Evolutionary conservation across 2,113 vertebrate species (phyloP).

Genomic region (Phaetusa simplex): DNA sequence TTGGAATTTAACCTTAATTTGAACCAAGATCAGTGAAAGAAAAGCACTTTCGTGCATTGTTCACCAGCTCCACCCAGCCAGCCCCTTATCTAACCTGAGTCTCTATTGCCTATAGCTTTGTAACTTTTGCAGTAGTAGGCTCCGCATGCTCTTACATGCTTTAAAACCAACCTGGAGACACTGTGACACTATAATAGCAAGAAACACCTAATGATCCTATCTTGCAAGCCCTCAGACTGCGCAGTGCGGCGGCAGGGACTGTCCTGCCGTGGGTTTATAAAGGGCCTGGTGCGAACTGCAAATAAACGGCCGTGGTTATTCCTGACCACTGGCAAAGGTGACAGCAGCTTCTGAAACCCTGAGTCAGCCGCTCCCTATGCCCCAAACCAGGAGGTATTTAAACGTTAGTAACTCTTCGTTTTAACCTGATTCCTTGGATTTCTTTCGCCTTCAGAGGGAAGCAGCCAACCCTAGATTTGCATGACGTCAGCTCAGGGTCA

Average conservation of each 20-base stretch:
- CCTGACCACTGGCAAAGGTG: not conserved
- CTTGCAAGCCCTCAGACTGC: not conserved
- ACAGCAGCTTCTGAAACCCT: not conserved
- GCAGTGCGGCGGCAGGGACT: not conserved
- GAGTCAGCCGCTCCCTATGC: not conserved
- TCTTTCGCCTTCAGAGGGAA: conserved; percentile 2
- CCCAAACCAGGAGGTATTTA: not conserved
- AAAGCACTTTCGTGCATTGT: conserved; percentile 80
- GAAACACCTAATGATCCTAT: not conserved
- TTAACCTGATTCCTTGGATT: not conserved
- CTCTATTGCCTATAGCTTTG: conserved; percentile 69
- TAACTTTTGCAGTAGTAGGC: conserved; percentile 64
- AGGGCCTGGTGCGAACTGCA: not conserved
- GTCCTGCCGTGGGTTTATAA: not conserved
- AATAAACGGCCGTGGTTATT: not conserved
- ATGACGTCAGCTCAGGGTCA: conserved; percentile 28
- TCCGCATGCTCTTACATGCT: conserved; percentile 61
- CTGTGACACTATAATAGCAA: conserved; percentile 22
- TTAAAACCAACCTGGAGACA: conserved; percentile 38
- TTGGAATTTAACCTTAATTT: conserved; percentile 85
- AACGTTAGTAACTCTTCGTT: not conserved
- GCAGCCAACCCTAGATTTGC: conserved; percentile 18
- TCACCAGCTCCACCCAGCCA: conserved; percentile 75
- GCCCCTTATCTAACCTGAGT: conserved; percentile 79
- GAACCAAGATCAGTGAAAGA: conserved; percentile 83